These are phyloP conservation scores for Chinchilla lanigera DNA, from an alignment of 2,113 vertebrate species.

Conservation along the genomic window DNA sequence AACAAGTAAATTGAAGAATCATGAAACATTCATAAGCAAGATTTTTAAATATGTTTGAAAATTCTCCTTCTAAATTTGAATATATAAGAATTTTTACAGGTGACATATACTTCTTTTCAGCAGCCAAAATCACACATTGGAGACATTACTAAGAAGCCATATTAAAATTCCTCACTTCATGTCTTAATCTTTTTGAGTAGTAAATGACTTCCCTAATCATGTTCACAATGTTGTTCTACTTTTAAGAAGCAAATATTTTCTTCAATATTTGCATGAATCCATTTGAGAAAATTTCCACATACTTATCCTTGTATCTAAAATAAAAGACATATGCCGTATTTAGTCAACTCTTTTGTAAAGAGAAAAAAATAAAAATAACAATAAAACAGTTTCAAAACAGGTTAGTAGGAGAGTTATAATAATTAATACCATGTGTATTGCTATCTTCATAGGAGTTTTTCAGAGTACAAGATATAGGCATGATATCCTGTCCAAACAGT, in stretches of 20 bases:
- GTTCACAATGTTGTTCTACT: neutral
- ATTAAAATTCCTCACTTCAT: neutral
- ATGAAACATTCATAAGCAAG: neutral
- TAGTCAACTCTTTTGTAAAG: neutral
- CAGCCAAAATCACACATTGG: neutral
- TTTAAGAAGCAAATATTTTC: neutral
- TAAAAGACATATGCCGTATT: neutral
- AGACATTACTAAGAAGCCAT: neutral
- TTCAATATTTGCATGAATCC: neutral
- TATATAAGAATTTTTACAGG: neutral
- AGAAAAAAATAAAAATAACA: too few relatives aligned
- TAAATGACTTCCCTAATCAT: neutral
- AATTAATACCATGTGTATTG: too few relatives aligned
- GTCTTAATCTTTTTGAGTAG: neutral
- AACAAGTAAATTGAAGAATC: neutral
- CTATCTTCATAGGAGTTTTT: too few relatives aligned
- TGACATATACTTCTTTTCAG: neutral
- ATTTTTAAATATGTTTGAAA: neutral
- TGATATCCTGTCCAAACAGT: too few relatives aligned
- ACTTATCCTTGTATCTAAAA: neutral
- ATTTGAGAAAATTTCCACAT: neutral
- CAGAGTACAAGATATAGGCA: too few relatives aligned
- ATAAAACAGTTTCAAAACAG: too few relatives aligned
- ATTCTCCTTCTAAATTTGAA: neutral
- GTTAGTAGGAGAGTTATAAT: too few relatives aligned